phyloP scores from a whole-genome alignment of 2,888 invertebrate species.

The Apodemia zela region DNA sequence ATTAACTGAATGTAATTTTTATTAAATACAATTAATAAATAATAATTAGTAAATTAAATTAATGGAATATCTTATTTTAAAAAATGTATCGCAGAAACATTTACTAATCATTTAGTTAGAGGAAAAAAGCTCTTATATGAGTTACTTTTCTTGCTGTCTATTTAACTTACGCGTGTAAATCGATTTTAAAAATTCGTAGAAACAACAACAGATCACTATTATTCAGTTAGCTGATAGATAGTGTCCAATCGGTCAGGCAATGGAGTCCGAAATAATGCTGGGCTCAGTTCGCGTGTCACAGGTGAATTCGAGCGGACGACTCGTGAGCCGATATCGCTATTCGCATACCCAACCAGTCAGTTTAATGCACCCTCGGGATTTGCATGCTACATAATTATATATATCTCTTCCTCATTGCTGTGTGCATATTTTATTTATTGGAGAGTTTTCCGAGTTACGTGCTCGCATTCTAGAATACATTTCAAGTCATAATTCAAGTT shows the following conservation, averaged over 20 bases:
- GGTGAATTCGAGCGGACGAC: constrained; percentile 41
- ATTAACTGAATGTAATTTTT: no score
- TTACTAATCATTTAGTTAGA: no score
- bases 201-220: constrained; percentile 17
- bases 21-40: no score
- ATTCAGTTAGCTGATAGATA: constrained; percentile 24
- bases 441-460: background rate
- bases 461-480: background rate
- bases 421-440: constrained; percentile 8
- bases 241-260: constrained; percentile 30
- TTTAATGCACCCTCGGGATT: constrained; percentile 55
- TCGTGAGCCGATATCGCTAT: constrained; percentile 43
- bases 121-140: no score
- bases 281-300: constrained; percentile 43
- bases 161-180: background rate
- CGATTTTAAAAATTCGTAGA: constrained; percentile 2
- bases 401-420: constrained; percentile 28
- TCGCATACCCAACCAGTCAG: constrained; percentile 47
- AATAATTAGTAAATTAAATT: no score
- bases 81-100: no score
- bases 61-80: no score
- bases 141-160: background rate
- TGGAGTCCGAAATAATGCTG: constrained; percentile 34
- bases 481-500: background rate
- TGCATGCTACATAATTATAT: constrained; percentile 45